Evolutionary conservation across 2,888 invertebrate species (phyloP), one percentile per base, ranked within the genome.

Genomic region (Gisinianus flammeolus): DNA sequence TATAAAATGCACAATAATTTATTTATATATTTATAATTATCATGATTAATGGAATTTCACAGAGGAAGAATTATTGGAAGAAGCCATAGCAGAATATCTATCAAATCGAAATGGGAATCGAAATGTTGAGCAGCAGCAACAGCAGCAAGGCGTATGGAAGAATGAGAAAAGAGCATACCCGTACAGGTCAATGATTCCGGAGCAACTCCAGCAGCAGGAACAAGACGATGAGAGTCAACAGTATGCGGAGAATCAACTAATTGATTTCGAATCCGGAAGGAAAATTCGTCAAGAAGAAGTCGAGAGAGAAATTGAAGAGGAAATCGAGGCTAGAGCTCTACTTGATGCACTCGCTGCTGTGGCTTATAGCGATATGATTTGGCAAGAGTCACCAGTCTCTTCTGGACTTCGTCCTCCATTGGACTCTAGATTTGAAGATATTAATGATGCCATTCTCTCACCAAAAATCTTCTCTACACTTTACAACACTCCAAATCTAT

Each of bases 401-500:
- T 35, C 68, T 44, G 33, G 26, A 24, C 26, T 67, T n/a, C 67
- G n/a, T 22, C 33, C 31, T 6, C 24, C 19, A 6, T 1, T 2
- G 10, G 64, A 35, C 35, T 12, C 1, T 26, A 24, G 26, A 26
- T 22, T 22, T 31, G 67, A 26, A 8, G 54, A 64, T 31, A 22
- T 35, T 62, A 52, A 35, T 28, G 68, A 58, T 10, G 52, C 28
- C 31, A 4, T 70, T 26, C 31, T 83, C 16, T 72, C 81, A 58
- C 83, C 84, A n/a, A 81, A 80, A 64, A 83, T 83, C 28, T 89
- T 89, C 85, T 86, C 86, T 16, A 84, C 86, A 16, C 80, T 85
- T 26, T 89, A 89, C 85, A 89, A 89, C 83, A 88, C 88, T 5
- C 89, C 89, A 0, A 88, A 89, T 75, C 85, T 86, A 22, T 89